Evolutionary conservation across 2,113 vertebrate genomes (phyloP), one percentile per base, ranked within the genome.

Genomic region (Dendropsophus ebraccatus): DNA sequence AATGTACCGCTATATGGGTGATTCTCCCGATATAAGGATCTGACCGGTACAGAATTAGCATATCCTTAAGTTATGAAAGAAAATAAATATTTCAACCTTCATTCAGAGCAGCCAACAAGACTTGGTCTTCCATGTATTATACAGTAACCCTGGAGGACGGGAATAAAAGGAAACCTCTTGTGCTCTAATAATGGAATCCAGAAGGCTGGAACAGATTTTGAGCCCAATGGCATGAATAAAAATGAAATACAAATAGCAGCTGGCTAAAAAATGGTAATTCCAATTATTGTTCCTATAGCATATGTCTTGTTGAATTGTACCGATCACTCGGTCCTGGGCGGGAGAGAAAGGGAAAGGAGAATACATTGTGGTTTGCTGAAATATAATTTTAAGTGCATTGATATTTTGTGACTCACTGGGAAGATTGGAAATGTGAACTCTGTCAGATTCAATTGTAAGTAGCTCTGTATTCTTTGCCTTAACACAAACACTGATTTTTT

Each of bases 331-430:
- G 82, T 84, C 56, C 76, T 76, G 8, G 37, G 35, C 62, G 56
- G 62, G 69, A 82, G 87, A 81, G 87, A 84, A 84, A 81, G 72
- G 70, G 41, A 84, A 62, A 62, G 81, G 56, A 81, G 88, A 88
- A 89, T 41, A 86, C 41, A 17, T 88, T 0, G 75, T 25, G 88
- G 83, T 88, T 88, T 89, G 87, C 79, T 50, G 0, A 83, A 5
- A 88, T 89, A 87, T 72, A 86, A 90, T 91, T 76, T 76, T 76
- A 84, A 76, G 72, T 88, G 86, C 41, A n/a, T 62, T 89, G 88
- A 82, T 86, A 70, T 56, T 6, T 17, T 30, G 16, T 60, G 3
- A 28, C 45, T 12, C 75, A 58, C 0, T 1, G 21, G 21, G 19
- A 76, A 49, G 50, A 37, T 45, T 30, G 56, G 81, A 83, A 13